Base-by-base conservation (phyloP, 1,140 invertebrate genomes). In the Brachionus sp. region DNA sequence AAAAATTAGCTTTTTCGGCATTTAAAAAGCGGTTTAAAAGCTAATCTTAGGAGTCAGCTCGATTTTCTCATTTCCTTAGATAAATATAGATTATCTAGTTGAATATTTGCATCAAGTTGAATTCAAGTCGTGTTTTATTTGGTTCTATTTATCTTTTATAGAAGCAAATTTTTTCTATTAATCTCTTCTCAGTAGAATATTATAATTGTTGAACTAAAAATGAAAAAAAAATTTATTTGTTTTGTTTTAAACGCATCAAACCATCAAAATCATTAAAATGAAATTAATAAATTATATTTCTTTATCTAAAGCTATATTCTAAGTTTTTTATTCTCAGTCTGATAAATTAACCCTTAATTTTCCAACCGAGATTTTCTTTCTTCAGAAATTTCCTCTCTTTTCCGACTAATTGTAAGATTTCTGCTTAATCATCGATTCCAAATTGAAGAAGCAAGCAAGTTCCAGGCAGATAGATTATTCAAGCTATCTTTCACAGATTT, bases 181-280 rank as follows among this genome's bases (percentile, higher is more conserved):
- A 66, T 37, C 37, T 70, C 33, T 39, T 39, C 37, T 39, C 33
- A 70, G 19, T 35, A 70, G 66, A 70, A 37, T 70, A 70, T 70
- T 70, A 70, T 37, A 70, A 70, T 75, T 75, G 33, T 75, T 75
- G 37, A 75, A 46, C 70, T 75, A 75, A 75, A 75, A 44, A 39
- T 16, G 23, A 62, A 37, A 35, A 73, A 39, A 73, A 73, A 33
- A 19, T 70, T 70, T 37, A 39, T 70, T 70, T 70, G 66, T 70
- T 70, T 70, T 70, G 33, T 39, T 19, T 39, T 13, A 75, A 75
- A 75, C 13, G 42, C n/a, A 75, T 46, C 39, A 75, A 75, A 75
- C 39, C 39, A 75, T 75, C 70, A 75, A 75, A 75, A 75, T 75
- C 70, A 46, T 75, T 75, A 75, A 75, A 75, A 46, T 75, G 44